A percentile compares a stretch with the other conserved stretches of the same genome.
These are phyloP conservation scores for Drosophila lacteicornis DNA, from an alignment of 1,140 invertebrate genomes.

Conservation along the genomic window DNA sequence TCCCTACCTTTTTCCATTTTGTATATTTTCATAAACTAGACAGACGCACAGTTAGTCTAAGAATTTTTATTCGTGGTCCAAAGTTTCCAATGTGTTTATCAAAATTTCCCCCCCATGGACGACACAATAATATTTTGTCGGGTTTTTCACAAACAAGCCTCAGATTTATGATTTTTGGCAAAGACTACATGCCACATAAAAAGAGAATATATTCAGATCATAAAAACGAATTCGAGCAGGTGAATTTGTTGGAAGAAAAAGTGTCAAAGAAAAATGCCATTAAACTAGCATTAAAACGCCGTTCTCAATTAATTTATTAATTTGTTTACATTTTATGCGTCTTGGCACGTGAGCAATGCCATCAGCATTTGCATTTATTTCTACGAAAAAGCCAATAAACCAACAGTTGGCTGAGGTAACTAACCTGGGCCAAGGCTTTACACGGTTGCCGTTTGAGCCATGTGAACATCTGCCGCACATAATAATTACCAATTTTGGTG, in stretches of 20 bases:
- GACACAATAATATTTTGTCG: constrained; percentile 28
- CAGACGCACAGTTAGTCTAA: not conserved
- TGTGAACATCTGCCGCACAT: constrained; percentile 3
- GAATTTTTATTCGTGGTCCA: constrained; percentile 16
- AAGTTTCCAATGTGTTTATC: constrained; percentile 32
- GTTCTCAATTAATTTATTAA: constrained; percentile 41
- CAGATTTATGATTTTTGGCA: constrained; percentile 57
- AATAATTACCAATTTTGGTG: constrained; percentile 11
- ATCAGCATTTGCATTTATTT: constrained; percentile 17
- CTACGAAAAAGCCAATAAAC: constrained; percentile 13
- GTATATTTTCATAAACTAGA: constrained; percentile 24
- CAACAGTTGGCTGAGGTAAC: constrained; percentile 44
- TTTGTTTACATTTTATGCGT: constrained; percentile 51
- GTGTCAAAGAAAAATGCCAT: constrained; percentile 42
- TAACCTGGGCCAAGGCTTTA: constrained; percentile 54
- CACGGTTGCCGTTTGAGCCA: constrained; percentile 6
- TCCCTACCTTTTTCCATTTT: constrained; percentile 19
- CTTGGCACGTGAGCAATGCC: constrained; percentile 51
- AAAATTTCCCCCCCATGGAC: constrained; percentile 25
- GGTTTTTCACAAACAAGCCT: constrained; percentile 35
- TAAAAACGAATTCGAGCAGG: constrained; percentile 28
- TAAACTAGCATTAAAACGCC: constrained; percentile 39
- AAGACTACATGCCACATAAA: constrained; percentile 34
- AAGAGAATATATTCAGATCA: constrained; percentile 23
- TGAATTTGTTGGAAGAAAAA: constrained; percentile 17